Evolutionary conservation across 2,888 invertebrate genomes (phyloP), one percentile per base, ranked within the genome.

Genomic region (Vanessa cardui): DNA sequence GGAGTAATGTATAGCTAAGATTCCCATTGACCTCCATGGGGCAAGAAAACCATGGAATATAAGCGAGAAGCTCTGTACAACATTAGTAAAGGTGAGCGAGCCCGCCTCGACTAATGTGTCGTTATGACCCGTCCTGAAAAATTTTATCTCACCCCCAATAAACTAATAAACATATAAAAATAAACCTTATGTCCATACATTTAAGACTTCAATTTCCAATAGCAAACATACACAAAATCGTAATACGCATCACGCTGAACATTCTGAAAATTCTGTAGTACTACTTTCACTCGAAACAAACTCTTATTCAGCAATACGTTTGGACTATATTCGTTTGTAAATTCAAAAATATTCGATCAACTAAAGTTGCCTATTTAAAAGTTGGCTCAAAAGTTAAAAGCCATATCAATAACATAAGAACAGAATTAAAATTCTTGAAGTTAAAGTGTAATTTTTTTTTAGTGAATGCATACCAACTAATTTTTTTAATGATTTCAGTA

Each of bases 51-150:
- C 70, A 64, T 68, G 18, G 62, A 52, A 63, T 62, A 76, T 82
- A 83, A 89, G 86, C 85, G 83, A 82, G 79, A 83, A 86, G 81
- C 84, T 87, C 83, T 89, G 90, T 89, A 86, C 83, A 86, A 80
- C 88, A 90, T 90, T 90, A 88, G 88, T 90, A 90, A 89, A 90
- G 88, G 90, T 89, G 66, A 89, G 86, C 83, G 86, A 83, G 84
- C 82, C 84, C 83, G 82, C 86, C 86, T 85, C 85, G 81, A 82
- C 87, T 90, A 91, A 91, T 91, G 90, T 89, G 87, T 83, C 86
- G 88, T 91, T 90, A 91, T 86, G 86, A 83, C 83, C 86, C 84
- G 81, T 83, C 83, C 90, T 86, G 87, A 88, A 89, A 90, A 90
- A 90, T 87, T 88, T 88, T 82, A 84, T 83, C 81, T 78, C 78